A percentile compares a stretch with the other conserved stretches of the same genome.
phyloP scores from a whole-genome alignment of 2,888 invertebrate genomes.

The Drosophila siamana region DNA sequence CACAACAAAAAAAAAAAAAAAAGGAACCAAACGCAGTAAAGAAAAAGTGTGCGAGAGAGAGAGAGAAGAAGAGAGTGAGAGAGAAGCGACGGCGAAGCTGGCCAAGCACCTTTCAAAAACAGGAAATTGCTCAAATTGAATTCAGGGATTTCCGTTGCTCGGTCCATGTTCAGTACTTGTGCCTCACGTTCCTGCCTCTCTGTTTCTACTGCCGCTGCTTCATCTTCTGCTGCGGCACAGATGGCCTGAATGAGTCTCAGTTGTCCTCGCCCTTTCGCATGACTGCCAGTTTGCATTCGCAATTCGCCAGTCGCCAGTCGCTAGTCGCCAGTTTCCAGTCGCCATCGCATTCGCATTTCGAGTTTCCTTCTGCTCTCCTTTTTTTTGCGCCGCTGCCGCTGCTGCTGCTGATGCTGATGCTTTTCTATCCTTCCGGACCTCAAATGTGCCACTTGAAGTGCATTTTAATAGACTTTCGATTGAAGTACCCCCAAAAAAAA shows the following conservation, averaged over 20 bases:
- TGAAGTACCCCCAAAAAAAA: conserved; percentile 14
- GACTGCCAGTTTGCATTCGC: neutral
- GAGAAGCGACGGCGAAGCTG: conserved; percentile 14
- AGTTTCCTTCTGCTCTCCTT: conserved; percentile 1
- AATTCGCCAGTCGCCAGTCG: neutral
- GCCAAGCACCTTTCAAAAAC: conserved; percentile 60
- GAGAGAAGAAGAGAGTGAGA: no score
- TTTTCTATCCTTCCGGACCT: neutral
- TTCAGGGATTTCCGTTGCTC: conserved; percentile 68
- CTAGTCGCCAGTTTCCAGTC: no score
- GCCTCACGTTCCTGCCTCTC: neutral
- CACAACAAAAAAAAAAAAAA: neutral
- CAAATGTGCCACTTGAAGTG: conserved; percentile 54
- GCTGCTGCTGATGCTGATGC: no score
- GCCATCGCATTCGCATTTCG: neutral
- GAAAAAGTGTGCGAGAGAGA: neutral
- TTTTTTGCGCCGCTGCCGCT: no score
- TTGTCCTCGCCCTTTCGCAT: neutral
- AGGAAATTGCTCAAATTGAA: conserved; percentile 77
- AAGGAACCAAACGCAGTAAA: neutral
- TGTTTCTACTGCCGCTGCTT: neutral
- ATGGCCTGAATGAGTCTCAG: neutral
- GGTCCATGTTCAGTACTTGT: conserved; percentile 12
- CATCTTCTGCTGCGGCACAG: neutral
- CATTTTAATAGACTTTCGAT: conserved; percentile 69